Evolutionary conservation across 2,113 vertebrate genomes (phyloP).

Genomic region (Sinosuthora webbiana): DNA sequence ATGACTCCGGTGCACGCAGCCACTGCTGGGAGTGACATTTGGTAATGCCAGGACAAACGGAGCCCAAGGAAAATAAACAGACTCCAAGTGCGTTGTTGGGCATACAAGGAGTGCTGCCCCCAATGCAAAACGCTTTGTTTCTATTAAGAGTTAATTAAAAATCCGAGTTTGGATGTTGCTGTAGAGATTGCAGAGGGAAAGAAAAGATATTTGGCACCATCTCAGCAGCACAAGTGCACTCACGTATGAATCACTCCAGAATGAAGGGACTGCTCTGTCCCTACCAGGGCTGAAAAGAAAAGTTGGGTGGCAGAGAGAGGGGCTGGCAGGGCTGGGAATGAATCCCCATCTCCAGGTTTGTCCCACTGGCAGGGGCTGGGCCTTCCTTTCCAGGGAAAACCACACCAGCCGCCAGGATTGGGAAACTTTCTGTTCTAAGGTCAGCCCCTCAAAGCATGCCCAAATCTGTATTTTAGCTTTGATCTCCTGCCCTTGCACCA

Average conservation of each 20-base stretch:
- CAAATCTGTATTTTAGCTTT: neutral
- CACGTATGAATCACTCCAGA: fast-evolving
- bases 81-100: neutral
- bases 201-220: neutral
- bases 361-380: neutral
- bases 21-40: neutral
- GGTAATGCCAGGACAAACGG: neutral
- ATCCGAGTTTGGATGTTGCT: neutral
- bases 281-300: neutral
- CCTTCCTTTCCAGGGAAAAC: neutral
- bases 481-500: neutral
- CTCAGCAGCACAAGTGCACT: fast-evolving
- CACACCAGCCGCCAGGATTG: neutral
- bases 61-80: neutral
- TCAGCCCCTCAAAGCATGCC: neutral
- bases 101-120: neutral
- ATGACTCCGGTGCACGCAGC: neutral
- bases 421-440: neutral
- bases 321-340: neutral
- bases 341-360: neutral
- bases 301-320: neutral
- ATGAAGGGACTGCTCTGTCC: neutral
- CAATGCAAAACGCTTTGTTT: neutral
- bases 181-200: neutral
- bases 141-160: neutral